phyloP scores from a whole-genome alignment of 2,888 invertebrate genomes.

The Ectemnius lituratus region DNA sequence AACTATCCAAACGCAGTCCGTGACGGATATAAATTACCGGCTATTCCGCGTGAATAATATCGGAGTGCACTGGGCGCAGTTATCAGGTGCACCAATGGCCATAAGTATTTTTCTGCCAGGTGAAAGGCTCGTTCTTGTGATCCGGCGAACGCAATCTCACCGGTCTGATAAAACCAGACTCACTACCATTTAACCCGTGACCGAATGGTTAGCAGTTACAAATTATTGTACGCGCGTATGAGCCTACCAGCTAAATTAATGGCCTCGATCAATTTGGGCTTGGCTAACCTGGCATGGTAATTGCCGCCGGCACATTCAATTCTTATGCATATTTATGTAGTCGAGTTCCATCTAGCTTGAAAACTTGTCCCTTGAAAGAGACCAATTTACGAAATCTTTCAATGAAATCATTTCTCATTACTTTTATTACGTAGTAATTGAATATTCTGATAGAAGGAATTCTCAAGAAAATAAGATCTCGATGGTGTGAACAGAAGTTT shows the following conservation, averaged over 20 bases:
- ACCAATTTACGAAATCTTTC: background rate
- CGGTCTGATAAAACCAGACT: constrained; percentile 24
- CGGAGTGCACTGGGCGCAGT: constrained; percentile 8
- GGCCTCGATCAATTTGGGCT: constrained; percentile 16
- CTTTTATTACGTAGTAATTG: no score
- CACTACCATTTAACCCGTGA: constrained; percentile 26
- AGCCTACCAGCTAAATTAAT: constrained; percentile 26
- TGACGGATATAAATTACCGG: constrained; percentile 7
- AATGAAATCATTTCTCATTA: no score
- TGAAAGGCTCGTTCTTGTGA: constrained; percentile 34
- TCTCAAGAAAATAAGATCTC: no score
- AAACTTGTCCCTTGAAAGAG: constrained; percentile 13
- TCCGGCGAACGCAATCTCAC: constrained; percentile 16
- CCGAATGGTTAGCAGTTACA: constrained; percentile 21
- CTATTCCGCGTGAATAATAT: constrained; percentile 23
- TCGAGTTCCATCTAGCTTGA: background rate
- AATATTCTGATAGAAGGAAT: no score
- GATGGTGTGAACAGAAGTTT: background rate
- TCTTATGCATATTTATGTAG: constrained; percentile 25
- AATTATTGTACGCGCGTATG: constrained; percentile 22
- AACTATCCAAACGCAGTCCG: background rate
- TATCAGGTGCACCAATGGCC: constrained; percentile 32
- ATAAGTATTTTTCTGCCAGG: constrained; percentile 31
- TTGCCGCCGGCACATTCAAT: constrained; percentile 14
- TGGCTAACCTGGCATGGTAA: constrained; percentile 17